phyloP scores from a whole-genome alignment of 1,140 invertebrate genomes.

The Heliconius eleuchia region DNA sequence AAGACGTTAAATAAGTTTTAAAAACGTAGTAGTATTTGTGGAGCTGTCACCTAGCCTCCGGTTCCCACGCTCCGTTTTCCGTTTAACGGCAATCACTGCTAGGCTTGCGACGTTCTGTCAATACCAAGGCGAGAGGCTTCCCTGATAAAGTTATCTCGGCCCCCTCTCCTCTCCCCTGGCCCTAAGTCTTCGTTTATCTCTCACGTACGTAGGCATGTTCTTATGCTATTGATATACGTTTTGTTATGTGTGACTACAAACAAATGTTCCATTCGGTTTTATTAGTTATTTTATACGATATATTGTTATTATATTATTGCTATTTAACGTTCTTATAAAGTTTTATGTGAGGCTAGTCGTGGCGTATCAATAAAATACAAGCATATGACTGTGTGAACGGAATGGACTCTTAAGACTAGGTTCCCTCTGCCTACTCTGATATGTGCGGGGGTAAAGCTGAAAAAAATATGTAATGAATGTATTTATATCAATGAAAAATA shows the following conservation, averaged over 20 bases:
- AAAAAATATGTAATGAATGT: not conserved
- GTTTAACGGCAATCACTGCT: slow-evolving; percentile 75
- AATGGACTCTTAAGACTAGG: too few relatives aligned
- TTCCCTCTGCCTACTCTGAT: too few relatives aligned
- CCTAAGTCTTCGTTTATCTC: slow-evolving; percentile 69
- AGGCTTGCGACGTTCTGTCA: slow-evolving; percentile 73
- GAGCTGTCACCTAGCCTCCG: slow-evolving; percentile 59
- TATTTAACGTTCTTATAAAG: not conserved
- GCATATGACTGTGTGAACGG: too few relatives aligned
- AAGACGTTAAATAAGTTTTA: slow-evolving; percentile 17
- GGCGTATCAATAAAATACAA: too few relatives aligned
- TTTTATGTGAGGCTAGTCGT: not conserved
- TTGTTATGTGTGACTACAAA: slow-evolving; percentile 29
- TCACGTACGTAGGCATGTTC: slow-evolving; percentile 52
- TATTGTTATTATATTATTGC: not conserved
- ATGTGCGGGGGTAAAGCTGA: too few relatives aligned
- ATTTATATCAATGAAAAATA: not conserved
- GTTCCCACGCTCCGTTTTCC: slow-evolving; percentile 66
- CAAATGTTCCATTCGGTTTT: not conserved
- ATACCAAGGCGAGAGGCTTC: slow-evolving; percentile 76
- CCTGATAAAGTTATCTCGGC: slow-evolving; percentile 78
- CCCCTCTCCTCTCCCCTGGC: slow-evolving; percentile 44
- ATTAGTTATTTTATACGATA: not conserved
- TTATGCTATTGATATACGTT: slow-evolving; percentile 22
- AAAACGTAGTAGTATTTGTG: slow-evolving; percentile 34